Conservation (phyloP, 2,888 invertebrate genomes). For the Lycocerus yunnanus region DNA sequence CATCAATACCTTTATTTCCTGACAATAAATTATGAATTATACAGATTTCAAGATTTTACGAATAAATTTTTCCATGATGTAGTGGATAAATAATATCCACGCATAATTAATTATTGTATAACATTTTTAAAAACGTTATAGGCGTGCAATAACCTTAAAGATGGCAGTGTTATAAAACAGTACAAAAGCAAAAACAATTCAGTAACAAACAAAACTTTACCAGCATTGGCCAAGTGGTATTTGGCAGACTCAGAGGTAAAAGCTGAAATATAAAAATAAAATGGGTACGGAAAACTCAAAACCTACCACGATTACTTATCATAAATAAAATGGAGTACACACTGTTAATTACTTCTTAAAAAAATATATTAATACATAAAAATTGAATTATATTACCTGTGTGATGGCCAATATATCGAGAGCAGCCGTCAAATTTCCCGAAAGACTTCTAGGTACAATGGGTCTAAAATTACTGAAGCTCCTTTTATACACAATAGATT, state of each 20-base stretch:
- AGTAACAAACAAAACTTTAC: conserved; percentile 18
- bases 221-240: conserved; percentile 24
- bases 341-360: background rate
- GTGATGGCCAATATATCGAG: conserved; percentile 53
- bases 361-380: background rate
- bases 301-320: background rate
- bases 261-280: conserved; percentile 24
- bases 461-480: conserved; percentile 79
- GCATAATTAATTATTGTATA: no score
- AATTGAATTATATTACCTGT: conserved; percentile 35
- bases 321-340: background rate
- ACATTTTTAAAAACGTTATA: background rate
- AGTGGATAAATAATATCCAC: background rate
- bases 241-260: conserved; percentile 25
- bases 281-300: conserved; percentile 4
- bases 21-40: background rate
- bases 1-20: background rate
- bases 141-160: conserved; percentile 1
- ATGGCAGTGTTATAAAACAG: conserved; percentile 13
- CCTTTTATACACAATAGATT: conserved; percentile 57
- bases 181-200: conserved; percentile 12
- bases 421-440: conserved; percentile 77
- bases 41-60: background rate
- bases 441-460: conserved; percentile 90
- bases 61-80: background rate